Conservation (phyloP, 1,140 invertebrate genomes). For the Drosophila asahinai region DNA sequence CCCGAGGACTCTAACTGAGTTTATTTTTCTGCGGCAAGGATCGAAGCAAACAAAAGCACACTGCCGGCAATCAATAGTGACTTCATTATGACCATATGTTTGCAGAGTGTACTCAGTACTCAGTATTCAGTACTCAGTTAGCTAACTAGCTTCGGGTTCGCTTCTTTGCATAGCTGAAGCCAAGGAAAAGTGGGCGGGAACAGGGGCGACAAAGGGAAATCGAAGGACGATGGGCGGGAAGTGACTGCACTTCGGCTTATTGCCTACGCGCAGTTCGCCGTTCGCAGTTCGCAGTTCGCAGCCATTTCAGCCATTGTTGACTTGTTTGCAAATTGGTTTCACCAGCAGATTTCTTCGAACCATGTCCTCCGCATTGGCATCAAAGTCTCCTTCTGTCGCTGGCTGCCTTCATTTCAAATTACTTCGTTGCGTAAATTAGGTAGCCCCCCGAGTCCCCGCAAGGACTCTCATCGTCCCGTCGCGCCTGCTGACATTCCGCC, state of each 20-base stretch:
- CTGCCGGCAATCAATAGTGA: constrained; percentile 54
- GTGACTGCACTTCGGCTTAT: constrained; percentile 71
- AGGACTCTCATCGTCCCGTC: background rate
- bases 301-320: constrained; percentile 69
- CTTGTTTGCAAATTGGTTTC: constrained; percentile 83
- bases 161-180: constrained; percentile 34
- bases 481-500: constrained; percentile 34
- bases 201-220: background rate
- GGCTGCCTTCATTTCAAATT: constrained; percentile 69
- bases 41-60: constrained; percentile 12
- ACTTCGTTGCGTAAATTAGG: constrained; percentile 77
- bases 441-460: constrained; percentile 12
- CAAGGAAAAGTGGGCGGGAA: background rate
- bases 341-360: constrained; percentile 54
- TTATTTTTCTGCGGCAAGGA: constrained; percentile 26
- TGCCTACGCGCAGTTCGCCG: constrained; percentile 59
- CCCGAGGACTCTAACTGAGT: constrained; percentile 3
- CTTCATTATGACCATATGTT: constrained; percentile 50
- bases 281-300: constrained; percentile 37
- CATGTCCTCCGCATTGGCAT: constrained; percentile 39
- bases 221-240: background rate
- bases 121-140: constrained; percentile 15
- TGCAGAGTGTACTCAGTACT: constrained; percentile 20
- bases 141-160: constrained; percentile 39
- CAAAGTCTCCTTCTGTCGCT: constrained; percentile 37